phyloP scores from a whole-genome alignment of 2,888 invertebrate species.

The Epinotia demarniana region DNA sequence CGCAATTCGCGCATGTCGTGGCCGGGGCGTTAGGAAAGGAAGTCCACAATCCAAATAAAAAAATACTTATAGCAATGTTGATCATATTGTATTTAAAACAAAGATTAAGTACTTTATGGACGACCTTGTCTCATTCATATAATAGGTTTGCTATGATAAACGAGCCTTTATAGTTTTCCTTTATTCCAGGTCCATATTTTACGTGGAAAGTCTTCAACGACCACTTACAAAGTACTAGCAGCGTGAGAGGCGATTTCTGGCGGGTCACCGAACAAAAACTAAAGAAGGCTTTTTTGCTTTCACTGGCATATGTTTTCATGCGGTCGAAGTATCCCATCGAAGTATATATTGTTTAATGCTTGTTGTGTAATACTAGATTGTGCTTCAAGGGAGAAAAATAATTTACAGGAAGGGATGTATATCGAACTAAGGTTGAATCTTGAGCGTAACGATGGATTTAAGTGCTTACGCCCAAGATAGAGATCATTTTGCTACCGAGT shows the following conservation, averaged over 20 bases:
- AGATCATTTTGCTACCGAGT: no score
- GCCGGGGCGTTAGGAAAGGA: no score
- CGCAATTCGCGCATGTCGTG: no score
- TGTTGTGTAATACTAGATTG: neutral
- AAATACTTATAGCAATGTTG: no score
- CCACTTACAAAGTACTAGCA: constrained; percentile 85
- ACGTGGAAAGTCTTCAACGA: constrained; percentile 91
- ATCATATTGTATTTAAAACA: no score
- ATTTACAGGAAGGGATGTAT: no score
- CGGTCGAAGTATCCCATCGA: constrained; percentile 84
- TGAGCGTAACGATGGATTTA: no score
- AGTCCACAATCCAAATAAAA: no score
- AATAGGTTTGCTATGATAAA: neutral
- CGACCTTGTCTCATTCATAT: neutral
- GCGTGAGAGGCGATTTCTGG: constrained; percentile 82
- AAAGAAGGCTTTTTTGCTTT: constrained; percentile 85
- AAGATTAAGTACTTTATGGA: no score
- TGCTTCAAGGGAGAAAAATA: no score
- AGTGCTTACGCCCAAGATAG: no score
- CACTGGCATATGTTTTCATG: constrained; percentile 80
- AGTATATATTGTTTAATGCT: constrained; percentile 53
- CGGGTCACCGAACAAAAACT: constrained; percentile 85
- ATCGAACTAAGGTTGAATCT: no score
- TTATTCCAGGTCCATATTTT: constrained; percentile 91
- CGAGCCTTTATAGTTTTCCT: neutral